Evolutionary conservation across 2,797 vertebrate genomes (phyloP).

Genomic region (Hypotaenidia okinawae): DNA sequence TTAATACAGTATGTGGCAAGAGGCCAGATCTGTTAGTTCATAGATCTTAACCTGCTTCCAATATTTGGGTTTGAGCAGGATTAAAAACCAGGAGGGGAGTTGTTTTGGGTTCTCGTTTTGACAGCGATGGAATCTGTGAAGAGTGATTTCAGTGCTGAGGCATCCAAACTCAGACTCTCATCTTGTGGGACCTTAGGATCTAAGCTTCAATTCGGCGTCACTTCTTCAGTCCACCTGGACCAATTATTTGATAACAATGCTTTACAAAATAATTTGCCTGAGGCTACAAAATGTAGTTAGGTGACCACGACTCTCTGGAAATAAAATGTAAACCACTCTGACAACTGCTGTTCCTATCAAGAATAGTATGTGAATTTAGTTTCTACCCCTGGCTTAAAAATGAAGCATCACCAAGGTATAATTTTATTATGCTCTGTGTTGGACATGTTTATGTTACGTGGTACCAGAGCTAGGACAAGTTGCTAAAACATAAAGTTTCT

Average conservation of each 20-base stretch:
- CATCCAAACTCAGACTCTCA: background rate
- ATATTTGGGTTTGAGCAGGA: background rate
- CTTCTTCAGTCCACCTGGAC: background rate
- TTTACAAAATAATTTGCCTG: background rate
- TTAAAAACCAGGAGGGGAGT: constrained; percentile 14
- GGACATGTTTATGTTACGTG: fast-evolving
- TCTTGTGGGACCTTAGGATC: background rate
- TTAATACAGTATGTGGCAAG: background rate
- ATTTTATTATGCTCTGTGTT: background rate
- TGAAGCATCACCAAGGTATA: background rate
- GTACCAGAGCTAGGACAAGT: background rate
- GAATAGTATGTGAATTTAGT: background rate
- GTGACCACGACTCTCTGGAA: background rate
- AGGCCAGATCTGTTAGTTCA: constrained; percentile 33
- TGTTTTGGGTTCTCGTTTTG: background rate
- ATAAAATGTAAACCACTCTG: background rate
- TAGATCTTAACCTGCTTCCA: constrained; percentile 30
- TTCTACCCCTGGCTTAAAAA: background rate
- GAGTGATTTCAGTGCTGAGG: background rate
- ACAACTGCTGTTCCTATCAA: background rate
- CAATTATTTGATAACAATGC: background rate
- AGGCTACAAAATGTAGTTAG: background rate
- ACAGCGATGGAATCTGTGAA: background rate
- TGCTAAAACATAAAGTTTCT: background rate
- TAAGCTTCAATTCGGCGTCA: background rate